Evolutionary conservation across 2,113 vertebrate genomes (phyloP).

Genomic region (Archocentrus centrarchus): DNA sequence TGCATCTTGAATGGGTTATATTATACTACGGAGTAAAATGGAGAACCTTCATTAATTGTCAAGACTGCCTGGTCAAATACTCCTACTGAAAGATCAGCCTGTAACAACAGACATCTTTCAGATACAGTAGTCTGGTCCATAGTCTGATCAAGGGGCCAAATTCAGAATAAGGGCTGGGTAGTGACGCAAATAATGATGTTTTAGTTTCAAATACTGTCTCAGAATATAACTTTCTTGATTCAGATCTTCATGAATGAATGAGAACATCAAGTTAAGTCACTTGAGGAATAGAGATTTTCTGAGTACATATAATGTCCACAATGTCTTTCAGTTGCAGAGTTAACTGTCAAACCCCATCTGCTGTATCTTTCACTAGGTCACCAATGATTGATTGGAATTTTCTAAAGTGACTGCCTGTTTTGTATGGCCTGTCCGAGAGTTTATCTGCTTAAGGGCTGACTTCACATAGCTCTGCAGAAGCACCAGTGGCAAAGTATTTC

Average conservation of each 20-base stretch:
- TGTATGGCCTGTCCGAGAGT: no score
- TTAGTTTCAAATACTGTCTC: not conserved
- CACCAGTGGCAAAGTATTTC: no score
- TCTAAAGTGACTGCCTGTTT: no score
- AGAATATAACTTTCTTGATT: constrained; percentile 38
- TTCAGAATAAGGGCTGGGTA: constrained; percentile 1
- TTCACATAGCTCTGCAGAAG: no score
- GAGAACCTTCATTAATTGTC: no score
- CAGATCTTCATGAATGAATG: constrained; percentile 59
- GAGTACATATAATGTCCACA: constrained; percentile 28
- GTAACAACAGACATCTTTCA: not conserved
- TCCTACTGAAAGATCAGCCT: not conserved
- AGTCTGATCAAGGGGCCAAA: constrained; percentile 4
- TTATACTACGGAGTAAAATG: not conserved
- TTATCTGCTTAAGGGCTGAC: no score
- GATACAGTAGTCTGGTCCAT: not conserved
- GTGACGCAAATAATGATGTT: not conserved
- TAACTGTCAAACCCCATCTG: constrained; percentile 20
- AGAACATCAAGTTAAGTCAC: constrained; percentile 47
- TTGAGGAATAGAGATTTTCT: constrained; percentile 28
- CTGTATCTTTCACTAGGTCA: not conserved
- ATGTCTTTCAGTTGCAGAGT: constrained; percentile 46
- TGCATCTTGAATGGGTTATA: constrained; percentile 20
- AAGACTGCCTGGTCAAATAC: not conserved
- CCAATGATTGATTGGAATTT: no score